A percentile compares a stretch with the other conserved stretches of the same genome.
phyloP scores from a whole-genome alignment of 2,888 invertebrate genomes.

The Dasypogon diadema region DNA sequence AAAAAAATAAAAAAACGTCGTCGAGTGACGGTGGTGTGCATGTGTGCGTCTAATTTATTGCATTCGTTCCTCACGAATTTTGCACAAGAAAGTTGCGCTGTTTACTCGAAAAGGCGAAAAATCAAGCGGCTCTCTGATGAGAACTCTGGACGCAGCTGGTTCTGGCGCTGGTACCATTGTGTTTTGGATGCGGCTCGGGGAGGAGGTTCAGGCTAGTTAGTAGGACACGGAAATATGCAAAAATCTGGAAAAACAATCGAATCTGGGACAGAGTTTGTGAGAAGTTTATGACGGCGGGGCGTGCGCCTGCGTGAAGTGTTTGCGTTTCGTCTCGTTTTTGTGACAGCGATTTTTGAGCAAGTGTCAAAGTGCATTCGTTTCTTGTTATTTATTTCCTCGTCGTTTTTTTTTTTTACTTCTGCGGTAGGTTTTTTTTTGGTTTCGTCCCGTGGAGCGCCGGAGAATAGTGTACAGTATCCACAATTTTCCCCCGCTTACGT shows the following conservation, averaged over 20 bases:
- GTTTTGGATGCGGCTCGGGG: too few species aligned
- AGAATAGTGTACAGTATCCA: too few species aligned
- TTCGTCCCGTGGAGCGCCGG: neutral
- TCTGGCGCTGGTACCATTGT: too few species aligned
- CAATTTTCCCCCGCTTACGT: too few species aligned
- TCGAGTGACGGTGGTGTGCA: neutral
- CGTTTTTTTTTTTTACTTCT: neutral
- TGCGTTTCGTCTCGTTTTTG: too few species aligned
- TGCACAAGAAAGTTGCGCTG: neutral
- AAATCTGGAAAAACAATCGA: neutral
- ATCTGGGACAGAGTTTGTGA: neutral
- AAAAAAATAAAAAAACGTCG: neutral
- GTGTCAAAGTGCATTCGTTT: neutral
- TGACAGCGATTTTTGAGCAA: neutral
- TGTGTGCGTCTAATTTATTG: constrained; percentile 14
- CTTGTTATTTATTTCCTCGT: constrained; percentile 20
- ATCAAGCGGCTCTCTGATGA: neutral
- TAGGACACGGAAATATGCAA: neutral
- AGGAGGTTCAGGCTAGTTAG: neutral
- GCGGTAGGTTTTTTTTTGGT: neutral
- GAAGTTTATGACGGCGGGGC: neutral
- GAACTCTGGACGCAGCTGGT: neutral
- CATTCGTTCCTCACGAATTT: neutral
- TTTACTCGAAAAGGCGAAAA: neutral
- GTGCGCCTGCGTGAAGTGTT: too few species aligned